Conservation (phyloP, 2,113 vertebrate species). For the Alouatta palliata region DNA sequence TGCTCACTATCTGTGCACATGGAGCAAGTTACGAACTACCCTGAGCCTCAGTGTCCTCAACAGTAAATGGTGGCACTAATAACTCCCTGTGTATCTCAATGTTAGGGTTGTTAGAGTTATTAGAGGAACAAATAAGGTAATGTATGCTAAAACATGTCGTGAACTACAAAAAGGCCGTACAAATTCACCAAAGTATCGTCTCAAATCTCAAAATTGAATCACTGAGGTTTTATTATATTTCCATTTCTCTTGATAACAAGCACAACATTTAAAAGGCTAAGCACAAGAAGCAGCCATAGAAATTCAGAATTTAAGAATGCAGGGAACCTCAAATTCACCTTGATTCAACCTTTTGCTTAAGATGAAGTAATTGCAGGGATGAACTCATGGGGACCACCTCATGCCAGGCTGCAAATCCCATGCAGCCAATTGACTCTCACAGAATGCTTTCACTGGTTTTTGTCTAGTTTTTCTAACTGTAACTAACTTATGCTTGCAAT, state of each 20-base stretch:
- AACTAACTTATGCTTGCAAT: neutral
- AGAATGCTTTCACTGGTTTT: neutral
- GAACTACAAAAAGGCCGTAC: neutral
- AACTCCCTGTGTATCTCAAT: neutral
- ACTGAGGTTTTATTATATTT: neutral
- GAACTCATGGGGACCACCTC: neutral
- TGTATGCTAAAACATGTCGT: neutral
- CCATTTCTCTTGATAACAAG: neutral
- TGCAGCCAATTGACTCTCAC: neutral
- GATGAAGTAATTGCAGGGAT: neutral
- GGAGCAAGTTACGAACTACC: neutral
- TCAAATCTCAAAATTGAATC: neutral
- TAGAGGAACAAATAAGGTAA: neutral
- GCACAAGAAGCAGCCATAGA: neutral
- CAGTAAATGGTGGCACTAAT: neutral
- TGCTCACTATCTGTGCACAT: neutral
- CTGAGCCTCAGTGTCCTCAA: neutral
- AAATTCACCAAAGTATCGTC: neutral
- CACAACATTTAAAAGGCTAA: neutral
- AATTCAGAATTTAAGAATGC: neutral
- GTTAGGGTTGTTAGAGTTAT: neutral
- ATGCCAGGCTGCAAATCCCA: neutral
- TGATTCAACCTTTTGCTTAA: neutral
- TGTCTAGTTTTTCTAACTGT: neutral
- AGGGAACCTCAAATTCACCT: neutral